Conservation (phyloP, 2,888 invertebrate species). For the Monopis laevigella region DNA sequence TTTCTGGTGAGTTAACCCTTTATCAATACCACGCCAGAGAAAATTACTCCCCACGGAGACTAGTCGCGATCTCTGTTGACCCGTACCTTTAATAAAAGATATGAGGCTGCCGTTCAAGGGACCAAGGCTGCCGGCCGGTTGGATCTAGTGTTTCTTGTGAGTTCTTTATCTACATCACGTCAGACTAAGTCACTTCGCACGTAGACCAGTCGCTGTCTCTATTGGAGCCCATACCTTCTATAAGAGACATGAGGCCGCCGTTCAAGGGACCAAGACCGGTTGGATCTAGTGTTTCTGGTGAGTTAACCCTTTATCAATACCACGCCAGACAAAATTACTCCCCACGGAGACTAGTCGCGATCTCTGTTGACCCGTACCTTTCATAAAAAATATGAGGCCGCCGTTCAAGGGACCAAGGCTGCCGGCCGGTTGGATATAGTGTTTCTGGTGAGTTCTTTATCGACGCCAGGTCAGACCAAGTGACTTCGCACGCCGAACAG, state of each 20-base stretch:
- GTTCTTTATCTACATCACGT: slow-evolving; percentile 46
- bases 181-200: slow-evolving; percentile 30
- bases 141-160: slow-evolving; percentile 68
- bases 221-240: slow-evolving; percentile 39
- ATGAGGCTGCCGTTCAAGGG: slow-evolving; percentile 56
- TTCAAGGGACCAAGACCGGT: slow-evolving; percentile 65
- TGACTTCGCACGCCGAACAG: slow-evolving; percentile 24
- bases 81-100: slow-evolving; percentile 30
- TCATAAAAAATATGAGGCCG: no score
- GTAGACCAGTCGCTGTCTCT: slow-evolving; percentile 28
- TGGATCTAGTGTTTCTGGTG: slow-evolving; percentile 70
- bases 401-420: no score
- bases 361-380: slow-evolving; percentile 37
- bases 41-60: slow-evolving; percentile 23
- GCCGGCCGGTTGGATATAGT: slow-evolving; percentile 67
- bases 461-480: slow-evolving; percentile 40
- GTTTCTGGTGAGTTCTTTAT: slow-evolving; percentile 67
- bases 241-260: slow-evolving; percentile 39
- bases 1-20: slow-evolving; percentile 67
- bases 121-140: slow-evolving; percentile 62
- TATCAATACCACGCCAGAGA: slow-evolving; percentile 40
- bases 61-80: slow-evolving; percentile 32
- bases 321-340: slow-evolving; percentile 33
- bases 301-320: slow-evolving; percentile 44
- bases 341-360: slow-evolving; percentile 24